A percentile compares a stretch with the other conserved stretches of the same genome.
Evolutionary conservation across 2,888 invertebrate species (phyloP).

Genomic region (Chrysina gloriosa): DNA sequence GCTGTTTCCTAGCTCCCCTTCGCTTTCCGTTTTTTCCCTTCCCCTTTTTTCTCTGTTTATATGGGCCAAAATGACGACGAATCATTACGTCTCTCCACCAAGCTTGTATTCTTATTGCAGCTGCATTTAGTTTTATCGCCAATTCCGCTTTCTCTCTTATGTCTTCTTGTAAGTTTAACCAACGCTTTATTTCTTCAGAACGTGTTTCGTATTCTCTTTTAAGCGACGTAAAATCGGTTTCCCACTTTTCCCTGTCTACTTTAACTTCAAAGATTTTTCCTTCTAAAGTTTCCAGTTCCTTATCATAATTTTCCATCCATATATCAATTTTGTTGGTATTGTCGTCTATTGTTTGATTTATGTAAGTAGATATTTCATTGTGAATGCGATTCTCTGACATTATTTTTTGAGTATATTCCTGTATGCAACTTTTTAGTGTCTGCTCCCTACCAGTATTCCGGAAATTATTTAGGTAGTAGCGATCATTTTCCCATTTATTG

Average conservation of each 20-base stretch:
- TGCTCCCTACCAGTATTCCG: conserved; percentile 53
- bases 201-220: conserved; percentile 60
- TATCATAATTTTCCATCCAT: conserved; percentile 62
- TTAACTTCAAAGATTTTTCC: conserved; percentile 59
- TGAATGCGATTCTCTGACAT: conserved; percentile 60
- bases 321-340: conserved; percentile 53
- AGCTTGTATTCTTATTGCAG: conserved; percentile 73
- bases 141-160: conserved; percentile 58
- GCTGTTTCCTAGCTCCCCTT: conserved; percentile 44
- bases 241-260: conserved; percentile 60
- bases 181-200: conserved; percentile 64
- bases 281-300: conserved; percentile 59
- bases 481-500: conserved; percentile 58
- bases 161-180: conserved; percentile 62
- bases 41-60: conserved; percentile 65
- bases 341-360: conserved; percentile 41
- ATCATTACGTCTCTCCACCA: conserved; percentile 85
- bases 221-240: conserved; percentile 57
- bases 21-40: conserved; percentile 55
- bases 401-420: conserved; percentile 55
- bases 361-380: conserved; percentile 58
- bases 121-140: conserved; percentile 61
- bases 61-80: conserved; percentile 75
- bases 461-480: conserved; percentile 59
- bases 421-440: conserved; percentile 52